Evolutionary conservation across 2,113 vertebrate species (phyloP), one percentile per base, ranked within the genome.

Genomic region (Onychostoma macrolepis): DNA sequence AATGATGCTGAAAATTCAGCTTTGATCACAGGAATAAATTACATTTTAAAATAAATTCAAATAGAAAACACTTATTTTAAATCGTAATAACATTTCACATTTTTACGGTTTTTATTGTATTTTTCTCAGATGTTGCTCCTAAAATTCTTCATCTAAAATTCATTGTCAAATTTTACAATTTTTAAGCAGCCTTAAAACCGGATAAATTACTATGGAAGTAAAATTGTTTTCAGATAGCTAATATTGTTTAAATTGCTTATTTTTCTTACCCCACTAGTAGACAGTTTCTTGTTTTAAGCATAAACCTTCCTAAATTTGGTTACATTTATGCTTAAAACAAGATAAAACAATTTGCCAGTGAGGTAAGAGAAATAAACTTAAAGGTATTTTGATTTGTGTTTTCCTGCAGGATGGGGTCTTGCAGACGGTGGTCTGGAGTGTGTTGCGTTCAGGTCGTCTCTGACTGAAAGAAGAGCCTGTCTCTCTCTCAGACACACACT

Each of bases 381-480:
- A 6, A 2, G 0, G 6, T 76, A 26, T 45, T 45, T 48, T 8
- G 24, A 12, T 45, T 26, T 43, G 72, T 75, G 72, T 26, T 76
- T 48, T 74, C 71, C 36, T 43, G 72, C 72, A 43, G 72, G 38
- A 43, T 26, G 24, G 12, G 41, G 72, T 28, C 72, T 76, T 26
- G 72, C 72, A 75, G 72, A 75, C 41, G 41, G 38, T 43, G 26
- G 63, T 87, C 69, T 84, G n/a, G 72, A 67, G 11, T 87, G 30
- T 78, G 48, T 43, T 74, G 72, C 7, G 67, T 77, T 85, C 75
- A 56, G 38, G 87, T 88, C 75, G 71, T 80, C 87, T 83, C 79
- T 72, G 74, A 56, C 43, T 87, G 89, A 88, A 87, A 75, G 69
- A 79, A 58, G 56, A 61, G 85, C 67, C 0, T 48, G 85, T 74